phyloP scores from a whole-genome alignment of 2,888 invertebrate genomes.

The Entomobrya proxima region DNA sequence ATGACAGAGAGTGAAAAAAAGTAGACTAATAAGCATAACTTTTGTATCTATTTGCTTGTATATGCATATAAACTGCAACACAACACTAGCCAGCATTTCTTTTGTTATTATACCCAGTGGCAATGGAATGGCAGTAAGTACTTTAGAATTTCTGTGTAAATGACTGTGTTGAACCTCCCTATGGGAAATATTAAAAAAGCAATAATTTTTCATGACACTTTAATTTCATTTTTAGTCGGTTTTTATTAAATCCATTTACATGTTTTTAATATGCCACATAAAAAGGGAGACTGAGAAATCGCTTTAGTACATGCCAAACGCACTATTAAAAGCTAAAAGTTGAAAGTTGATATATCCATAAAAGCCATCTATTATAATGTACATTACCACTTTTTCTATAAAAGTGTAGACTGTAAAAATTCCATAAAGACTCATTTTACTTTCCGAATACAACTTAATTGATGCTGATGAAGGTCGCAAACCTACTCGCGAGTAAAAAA shows the following conservation, averaged over 20 bases:
- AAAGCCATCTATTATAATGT: neutral
- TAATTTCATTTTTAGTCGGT: slow-evolving; percentile 60
- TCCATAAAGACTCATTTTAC: slow-evolving; percentile 18
- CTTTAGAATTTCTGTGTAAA: slow-evolving; percentile 38
- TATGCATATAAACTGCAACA: neutral
- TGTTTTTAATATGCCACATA: slow-evolving; percentile 21
- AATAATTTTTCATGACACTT: slow-evolving; percentile 64
- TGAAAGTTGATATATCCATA: neutral
- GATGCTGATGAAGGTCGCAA: slow-evolving; percentile 35
- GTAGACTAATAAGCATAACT: neutral
- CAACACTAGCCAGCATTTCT: neutral
- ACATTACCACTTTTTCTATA: neutral
- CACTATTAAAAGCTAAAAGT: neutral
- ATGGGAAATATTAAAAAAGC: slow-evolving; percentile 57
- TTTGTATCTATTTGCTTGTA: neutral
- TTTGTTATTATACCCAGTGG: neutral
- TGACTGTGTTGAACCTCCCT: slow-evolving; percentile 40
- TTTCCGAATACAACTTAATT: slow-evolving; percentile 33
- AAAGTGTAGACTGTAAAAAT: slow-evolving; percentile 1
- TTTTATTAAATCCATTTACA: slow-evolving; percentile 48
- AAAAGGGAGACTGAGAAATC: slow-evolving; percentile 13
- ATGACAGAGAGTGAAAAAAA: slow-evolving; percentile 25
- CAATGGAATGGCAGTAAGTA: slow-evolving; percentile 5
- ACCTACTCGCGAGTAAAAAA: neutral
- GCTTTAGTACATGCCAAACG: neutral